These are phyloP conservation scores for Marmota monax DNA, from an alignment of 2,113 vertebrate genomes.

Conservation along the genomic window DNA sequence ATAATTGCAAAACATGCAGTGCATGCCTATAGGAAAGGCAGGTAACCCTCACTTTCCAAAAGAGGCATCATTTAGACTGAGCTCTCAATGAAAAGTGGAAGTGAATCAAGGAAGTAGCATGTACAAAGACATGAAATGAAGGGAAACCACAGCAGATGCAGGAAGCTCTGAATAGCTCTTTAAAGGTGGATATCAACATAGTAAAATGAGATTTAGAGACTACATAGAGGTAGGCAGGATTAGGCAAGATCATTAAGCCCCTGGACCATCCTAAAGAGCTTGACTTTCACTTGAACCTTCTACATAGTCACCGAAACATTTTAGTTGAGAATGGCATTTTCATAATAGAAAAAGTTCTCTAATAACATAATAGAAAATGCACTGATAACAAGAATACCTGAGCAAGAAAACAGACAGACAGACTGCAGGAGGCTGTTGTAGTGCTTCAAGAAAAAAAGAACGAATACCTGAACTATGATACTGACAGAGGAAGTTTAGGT, in stretches of 20 bases:
- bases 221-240: not conserved
- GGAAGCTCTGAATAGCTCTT: not conserved
- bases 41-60: not conserved
- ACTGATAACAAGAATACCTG: not conserved
- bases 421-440: not conserved
- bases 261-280: not conserved
- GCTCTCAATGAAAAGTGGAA: not conserved
- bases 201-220: not conserved
- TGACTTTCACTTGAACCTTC: not conserved
- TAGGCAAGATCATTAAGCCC: not conserved
- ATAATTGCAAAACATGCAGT: not conserved
- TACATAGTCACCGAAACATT: not conserved
- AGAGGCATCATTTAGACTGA: not conserved
- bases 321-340: not conserved
- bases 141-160: not conserved
- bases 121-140: not conserved
- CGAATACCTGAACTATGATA: not conserved
- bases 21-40: not conserved
- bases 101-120: not conserved
- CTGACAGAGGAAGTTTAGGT: not conserved
- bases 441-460: not conserved
- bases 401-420: not conserved
- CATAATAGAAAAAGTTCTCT: not conserved
- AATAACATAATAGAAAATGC: constrained; percentile 36
- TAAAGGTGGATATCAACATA: not conserved